Evolutionary conservation across 2,888 invertebrate genomes (phyloP), one percentile per base, ranked within the genome.

Genomic region (Parelbella ahira): DNA sequence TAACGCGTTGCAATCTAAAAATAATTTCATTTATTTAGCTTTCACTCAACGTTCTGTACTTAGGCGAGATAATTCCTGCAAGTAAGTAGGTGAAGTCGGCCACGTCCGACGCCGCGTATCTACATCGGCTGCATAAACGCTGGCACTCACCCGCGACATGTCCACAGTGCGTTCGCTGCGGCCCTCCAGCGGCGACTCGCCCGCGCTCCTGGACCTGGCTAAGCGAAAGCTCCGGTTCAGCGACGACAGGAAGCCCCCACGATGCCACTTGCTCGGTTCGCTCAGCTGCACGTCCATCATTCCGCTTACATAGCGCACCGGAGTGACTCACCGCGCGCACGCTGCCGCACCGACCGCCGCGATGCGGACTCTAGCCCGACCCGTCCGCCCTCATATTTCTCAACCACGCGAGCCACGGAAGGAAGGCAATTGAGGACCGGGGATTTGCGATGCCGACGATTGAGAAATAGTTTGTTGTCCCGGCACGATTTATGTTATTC

Each of bases 171-270:
- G 64, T 52, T 71, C 71, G 47, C 65, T 62, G 65, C 70, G 79
- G 49, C 60, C 67, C 47, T 76, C 77, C 11, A 63, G 58, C 6
- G 68, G 70, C 8, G 73, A 73, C 47, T 50, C 76, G 46, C 52
- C 67, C 32, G 54, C 58, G 59, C 64, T 72, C 54, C 65, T 74
- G 7, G 79, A 63, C 57, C 70, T 72, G 11, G 72, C 58, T 45
- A 86, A 60, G 38, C 88, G 79, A 67, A 87, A 84, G 65, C 88
- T 88, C 60, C 84, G 75, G 57, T 88, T 87, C 8, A 87, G 66
- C 45, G 76, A 68, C 45, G 80, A 84, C 58, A 88, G 70, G 68
- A 88, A 83, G 46, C 87, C 83, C 53, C 82, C 82, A 48, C 81
- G 76, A 61, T 78, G 76, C 82, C 81, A 80, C 71, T 82, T 84